Percentiles rank a stretch among this genome's conserved stretches.
phyloP scores from a whole-genome alignment of 2,888 invertebrate species.

The Rotaria magnacalcarata region DNA sequence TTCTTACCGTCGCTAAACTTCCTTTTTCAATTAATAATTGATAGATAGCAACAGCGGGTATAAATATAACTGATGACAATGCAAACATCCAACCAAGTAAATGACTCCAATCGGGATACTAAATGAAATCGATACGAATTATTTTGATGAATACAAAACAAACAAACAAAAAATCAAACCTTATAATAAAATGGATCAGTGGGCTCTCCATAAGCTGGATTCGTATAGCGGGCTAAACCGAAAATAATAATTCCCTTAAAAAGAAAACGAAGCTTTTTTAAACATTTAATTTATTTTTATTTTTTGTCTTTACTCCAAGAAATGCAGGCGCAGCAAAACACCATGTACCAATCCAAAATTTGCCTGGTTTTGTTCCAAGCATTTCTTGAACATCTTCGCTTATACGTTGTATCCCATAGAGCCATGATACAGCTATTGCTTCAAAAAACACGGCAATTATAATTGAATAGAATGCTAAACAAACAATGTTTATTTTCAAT shows the following conservation, averaged over 20 bases:
- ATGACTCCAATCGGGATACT: conserved; percentile 61
- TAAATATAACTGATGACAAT: conserved; percentile 62
- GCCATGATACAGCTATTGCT: conserved; percentile 92
- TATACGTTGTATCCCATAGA: conserved; percentile 86
- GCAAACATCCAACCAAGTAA: conserved; percentile 61
- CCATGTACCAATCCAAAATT: conserved; percentile 95
- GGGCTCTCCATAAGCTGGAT: neutral
- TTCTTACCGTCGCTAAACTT: conserved; percentile 61
- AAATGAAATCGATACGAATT: neutral
- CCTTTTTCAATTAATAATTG: conserved; percentile 77
- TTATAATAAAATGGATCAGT: conserved; percentile 27
- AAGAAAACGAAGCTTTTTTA: neutral
- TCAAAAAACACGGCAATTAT: conserved; percentile 88
- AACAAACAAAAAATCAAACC: neutral
- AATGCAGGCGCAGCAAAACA: conserved; percentile 85
- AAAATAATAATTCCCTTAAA: conserved; percentile 12
- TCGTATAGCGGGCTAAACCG: neutral
- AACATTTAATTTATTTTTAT: neutral
- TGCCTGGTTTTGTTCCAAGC: conserved; percentile 87
- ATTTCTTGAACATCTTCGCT: conserved; percentile 89
- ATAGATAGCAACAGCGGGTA: conserved; percentile 65
- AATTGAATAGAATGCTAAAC: conserved; percentile 72
- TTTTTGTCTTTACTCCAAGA: conserved; percentile 66
- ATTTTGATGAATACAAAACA: neutral
- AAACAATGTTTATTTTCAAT: neutral